Evolutionary conservation across 2,888 invertebrate species (phyloP).

Genomic region (Drosophila falleni): DNA sequence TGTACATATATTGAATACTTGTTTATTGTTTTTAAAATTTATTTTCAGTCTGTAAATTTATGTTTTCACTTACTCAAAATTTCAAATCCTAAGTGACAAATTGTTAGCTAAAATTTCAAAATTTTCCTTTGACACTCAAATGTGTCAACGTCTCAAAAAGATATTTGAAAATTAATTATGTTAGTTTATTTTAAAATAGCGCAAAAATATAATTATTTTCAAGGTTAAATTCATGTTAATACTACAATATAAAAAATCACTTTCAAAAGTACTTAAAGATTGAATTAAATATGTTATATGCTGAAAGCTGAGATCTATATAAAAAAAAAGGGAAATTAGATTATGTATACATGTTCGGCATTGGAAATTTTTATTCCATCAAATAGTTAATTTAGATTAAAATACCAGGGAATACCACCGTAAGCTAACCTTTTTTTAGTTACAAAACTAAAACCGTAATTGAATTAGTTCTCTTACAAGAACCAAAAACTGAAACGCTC

Average conservation of each 20-base stretch:
- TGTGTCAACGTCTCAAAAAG: constrained; percentile 12
- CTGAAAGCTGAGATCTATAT: not conserved
- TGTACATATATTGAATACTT: not conserved
- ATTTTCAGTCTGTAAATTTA: not conserved
- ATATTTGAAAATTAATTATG: constrained; percentile 7
- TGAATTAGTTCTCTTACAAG: no score
- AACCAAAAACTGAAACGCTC: no score
- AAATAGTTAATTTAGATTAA: no score
- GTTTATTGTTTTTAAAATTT: not conserved
- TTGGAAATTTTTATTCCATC: no score
- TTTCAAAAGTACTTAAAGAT: no score
- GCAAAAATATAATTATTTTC: not conserved
- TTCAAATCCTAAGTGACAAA: constrained; percentile 21
- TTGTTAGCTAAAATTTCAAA: constrained; percentile 3
- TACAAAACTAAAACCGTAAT: no score
- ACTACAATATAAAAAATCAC: not conserved
- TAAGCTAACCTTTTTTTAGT: no score
- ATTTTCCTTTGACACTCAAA: constrained; percentile 10
- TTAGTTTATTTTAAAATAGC: not conserved
- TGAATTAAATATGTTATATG: not conserved
- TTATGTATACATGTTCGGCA: no score
- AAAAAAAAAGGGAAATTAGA: no score
- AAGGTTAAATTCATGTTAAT: not conserved
- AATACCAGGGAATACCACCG: no score
- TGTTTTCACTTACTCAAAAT: not conserved